Conservation (phyloP, 2,888 invertebrate genomes). For the Protodeltote pygarga region DNA sequence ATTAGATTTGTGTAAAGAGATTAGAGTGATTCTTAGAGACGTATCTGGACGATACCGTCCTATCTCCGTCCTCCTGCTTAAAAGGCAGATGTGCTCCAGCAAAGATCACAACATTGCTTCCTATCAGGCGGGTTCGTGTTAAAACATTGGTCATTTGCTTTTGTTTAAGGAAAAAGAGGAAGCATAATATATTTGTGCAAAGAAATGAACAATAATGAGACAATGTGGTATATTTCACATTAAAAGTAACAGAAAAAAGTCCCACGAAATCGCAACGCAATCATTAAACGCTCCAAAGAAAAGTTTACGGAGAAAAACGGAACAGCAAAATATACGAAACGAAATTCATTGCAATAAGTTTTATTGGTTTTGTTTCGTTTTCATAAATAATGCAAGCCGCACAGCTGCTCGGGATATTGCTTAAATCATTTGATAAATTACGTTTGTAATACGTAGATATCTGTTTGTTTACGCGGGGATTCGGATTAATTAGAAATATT, state of each 20-base stretch:
- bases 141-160: too few relatives aligned
- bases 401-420: constrained; percentile 22
- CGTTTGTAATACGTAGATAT: constrained; percentile 1
- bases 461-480: background rate
- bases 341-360: constrained; percentile 56
- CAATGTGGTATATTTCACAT: constrained; percentile 5
- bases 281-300: constrained; percentile 45
- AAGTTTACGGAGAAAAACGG: constrained; percentile 27
- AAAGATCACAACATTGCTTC: too few relatives aligned
- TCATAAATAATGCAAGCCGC: constrained; percentile 54
- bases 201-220: too few relatives aligned
- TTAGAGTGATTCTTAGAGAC: too few relatives aligned
- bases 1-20: too few relatives aligned
- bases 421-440: constrained; percentile 36
- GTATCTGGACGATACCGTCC: too few relatives aligned
- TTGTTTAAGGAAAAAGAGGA: too few relatives aligned
- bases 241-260: too few relatives aligned
- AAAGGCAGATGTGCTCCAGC: too few relatives aligned
- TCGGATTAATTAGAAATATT: background rate
- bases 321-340: constrained; percentile 43
- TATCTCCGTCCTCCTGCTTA: too few relatives aligned
- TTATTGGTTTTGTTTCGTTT: constrained; percentile 59
- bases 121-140: too few relatives aligned
- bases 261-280: constrained; percentile 28
- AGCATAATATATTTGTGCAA: too few relatives aligned